Conservation (phyloP, 2,888 invertebrate genomes). For the Horisme vitalbata region DNA sequence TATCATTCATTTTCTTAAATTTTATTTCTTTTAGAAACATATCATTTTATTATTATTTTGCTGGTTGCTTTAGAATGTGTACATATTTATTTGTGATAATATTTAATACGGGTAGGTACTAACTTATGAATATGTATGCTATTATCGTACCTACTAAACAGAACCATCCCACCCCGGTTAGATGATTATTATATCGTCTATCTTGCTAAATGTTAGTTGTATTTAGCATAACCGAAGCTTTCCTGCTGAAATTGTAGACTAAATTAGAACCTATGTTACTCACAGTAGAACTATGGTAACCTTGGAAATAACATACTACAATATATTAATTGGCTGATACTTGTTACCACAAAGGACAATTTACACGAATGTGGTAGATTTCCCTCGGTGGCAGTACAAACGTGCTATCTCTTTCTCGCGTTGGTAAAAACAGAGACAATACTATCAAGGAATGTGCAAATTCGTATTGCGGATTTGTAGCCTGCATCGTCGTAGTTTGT, state of each 20-base stretch:
- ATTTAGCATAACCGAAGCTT: conserved; percentile 22
- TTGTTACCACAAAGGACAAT: no score
- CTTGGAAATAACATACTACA: not conserved
- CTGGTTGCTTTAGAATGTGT: conserved; percentile 61
- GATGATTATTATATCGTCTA: conserved; percentile 8
- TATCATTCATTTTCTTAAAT: conserved; percentile 52
- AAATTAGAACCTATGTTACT: not conserved
- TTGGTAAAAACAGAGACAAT: no score
- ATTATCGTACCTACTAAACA: conserved; percentile 17
- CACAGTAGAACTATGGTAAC: conserved; percentile 1
- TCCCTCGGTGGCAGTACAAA: no score
- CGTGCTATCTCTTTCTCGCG: no score
- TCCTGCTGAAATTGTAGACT: conserved; percentile 17
- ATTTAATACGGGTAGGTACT: conserved; percentile 20
- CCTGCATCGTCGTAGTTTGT: conserved; percentile 7
- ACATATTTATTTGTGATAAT: conserved; percentile 30
- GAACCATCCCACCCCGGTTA: conserved; percentile 34
- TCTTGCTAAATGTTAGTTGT: conserved; percentile 18
- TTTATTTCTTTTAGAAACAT: conserved; percentile 37
- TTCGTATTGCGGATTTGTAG: no score
- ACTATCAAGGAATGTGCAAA: no score
- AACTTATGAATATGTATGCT: conserved; percentile 21
- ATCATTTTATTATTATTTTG: conserved; percentile 57
- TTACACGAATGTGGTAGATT: no score
- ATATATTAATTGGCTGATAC: no score